Conservation (phyloP, 2,888 invertebrate genomes). For the Dynastes maya region DNA sequence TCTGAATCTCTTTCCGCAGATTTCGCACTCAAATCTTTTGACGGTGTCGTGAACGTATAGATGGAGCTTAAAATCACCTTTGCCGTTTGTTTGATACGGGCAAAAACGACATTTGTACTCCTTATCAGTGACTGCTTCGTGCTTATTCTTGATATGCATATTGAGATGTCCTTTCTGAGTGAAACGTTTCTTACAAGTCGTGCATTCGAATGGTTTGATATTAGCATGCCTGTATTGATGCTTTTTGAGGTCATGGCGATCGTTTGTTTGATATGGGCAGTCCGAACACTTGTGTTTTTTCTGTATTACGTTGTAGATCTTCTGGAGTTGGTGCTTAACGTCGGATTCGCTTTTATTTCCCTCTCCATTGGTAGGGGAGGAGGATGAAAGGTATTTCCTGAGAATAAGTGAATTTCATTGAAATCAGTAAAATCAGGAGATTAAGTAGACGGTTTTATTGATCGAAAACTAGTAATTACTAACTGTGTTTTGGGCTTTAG, state of each 20-base stretch:
- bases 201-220: conserved; percentile 7
- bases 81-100: conserved; percentile 12
- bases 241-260: conserved; percentile 14
- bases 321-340: conserved; percentile 6
- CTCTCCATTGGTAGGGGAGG: not conserved
- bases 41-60: conserved; percentile 3
- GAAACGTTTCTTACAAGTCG: not conserved
- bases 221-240: conserved; percentile 19
- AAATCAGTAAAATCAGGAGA: no score
- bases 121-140: conserved; percentile 2
- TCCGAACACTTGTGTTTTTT: conserved; percentile 18
- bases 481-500: no score
- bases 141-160: conserved; percentile 33
- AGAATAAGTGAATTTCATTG: not conserved
- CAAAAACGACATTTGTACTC: conserved; percentile 25
- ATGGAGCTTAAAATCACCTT: conserved; percentile 7
- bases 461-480: no score
- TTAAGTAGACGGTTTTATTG: no score
- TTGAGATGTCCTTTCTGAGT: not conserved
- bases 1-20: conserved; percentile 23
- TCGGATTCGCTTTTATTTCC: not conserved
- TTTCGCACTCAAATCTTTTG: conserved; percentile 11
- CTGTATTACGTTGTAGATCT: conserved; percentile 11
- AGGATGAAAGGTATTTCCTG: conserved; percentile 9
- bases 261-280: conserved; percentile 13